phyloP scores from a whole-genome alignment of 2,113 vertebrate genomes.

The Ctenomys sociabilis region DNA sequence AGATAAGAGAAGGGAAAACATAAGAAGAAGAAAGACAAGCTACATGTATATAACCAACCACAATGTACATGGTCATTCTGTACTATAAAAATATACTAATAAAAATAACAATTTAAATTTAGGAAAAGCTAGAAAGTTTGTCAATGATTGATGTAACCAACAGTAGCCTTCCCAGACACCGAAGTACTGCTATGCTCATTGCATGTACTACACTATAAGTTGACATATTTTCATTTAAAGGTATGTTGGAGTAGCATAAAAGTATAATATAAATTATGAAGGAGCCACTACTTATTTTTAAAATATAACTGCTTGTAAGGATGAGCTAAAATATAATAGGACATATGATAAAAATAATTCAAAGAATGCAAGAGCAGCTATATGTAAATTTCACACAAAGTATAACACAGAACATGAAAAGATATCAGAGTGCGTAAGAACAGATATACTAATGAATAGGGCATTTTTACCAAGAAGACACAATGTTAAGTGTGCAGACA shows the following conservation, averaged over 20 bases:
- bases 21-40: background rate
- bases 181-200: background rate
- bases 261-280: background rate
- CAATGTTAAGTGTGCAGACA: background rate
- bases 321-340: background rate
- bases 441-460: background rate
- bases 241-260: background rate
- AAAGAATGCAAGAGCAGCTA: background rate
- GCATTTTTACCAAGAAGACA: background rate
- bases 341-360: background rate
- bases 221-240: background rate
- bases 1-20: background rate
- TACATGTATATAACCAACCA: background rate
- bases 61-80: background rate
- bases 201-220: background rate
- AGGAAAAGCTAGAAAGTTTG: no score
- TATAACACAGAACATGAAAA: background rate
- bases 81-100: background rate
- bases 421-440: background rate
- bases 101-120: background rate
- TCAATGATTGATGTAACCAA: background rate
- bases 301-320: background rate
- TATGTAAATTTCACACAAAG: background rate
- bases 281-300: background rate
- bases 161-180: background rate